phyloP scores from a whole-genome alignment of 2,888 invertebrate species.

The Atethmia centrago region DNA sequence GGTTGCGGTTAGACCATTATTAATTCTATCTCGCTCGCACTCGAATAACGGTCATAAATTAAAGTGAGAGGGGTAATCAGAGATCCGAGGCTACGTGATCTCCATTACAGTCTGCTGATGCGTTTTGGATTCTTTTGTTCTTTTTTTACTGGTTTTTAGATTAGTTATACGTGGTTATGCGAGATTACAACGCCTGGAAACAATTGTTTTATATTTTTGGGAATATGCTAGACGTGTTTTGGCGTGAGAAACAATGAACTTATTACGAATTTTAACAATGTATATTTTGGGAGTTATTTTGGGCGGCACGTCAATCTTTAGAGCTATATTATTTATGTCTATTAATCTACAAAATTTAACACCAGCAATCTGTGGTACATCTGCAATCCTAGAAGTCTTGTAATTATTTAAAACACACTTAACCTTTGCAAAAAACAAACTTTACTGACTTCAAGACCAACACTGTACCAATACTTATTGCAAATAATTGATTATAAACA shows the following conservation, averaged over 20 bases:
- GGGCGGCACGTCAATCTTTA: background rate
- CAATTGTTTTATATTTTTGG: slow-evolving; percentile 68
- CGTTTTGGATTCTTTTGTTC: slow-evolving; percentile 86
- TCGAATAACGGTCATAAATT: slow-evolving; percentile 75
- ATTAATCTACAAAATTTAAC: background rate
- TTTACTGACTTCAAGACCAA: background rate
- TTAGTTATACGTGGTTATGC: slow-evolving; percentile 81
- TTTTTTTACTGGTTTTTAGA: slow-evolving; percentile 80
- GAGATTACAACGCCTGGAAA: slow-evolving; percentile 70
- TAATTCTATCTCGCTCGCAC: slow-evolving; percentile 85
- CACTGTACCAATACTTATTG: too few relatives aligned
- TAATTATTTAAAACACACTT: too few relatives aligned
- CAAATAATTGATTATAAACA: too few relatives aligned
- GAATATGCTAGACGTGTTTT: slow-evolving; percentile 48
- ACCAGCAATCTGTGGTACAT: too few relatives aligned
- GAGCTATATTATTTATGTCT: background rate
- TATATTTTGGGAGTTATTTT: slow-evolving; percentile 31
- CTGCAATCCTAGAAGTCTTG: too few relatives aligned
- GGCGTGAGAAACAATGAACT: slow-evolving; percentile 49
- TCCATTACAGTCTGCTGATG: slow-evolving; percentile 87
- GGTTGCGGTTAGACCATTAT: slow-evolving; percentile 87
- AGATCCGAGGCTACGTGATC: slow-evolving; percentile 87
- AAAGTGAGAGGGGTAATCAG: slow-evolving; percentile 84
- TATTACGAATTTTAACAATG: slow-evolving; percentile 35
- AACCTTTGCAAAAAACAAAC: too few relatives aligned